Conservation (phyloP, 2,797 vertebrate species). For the Astyanax mexicanus region DNA sequence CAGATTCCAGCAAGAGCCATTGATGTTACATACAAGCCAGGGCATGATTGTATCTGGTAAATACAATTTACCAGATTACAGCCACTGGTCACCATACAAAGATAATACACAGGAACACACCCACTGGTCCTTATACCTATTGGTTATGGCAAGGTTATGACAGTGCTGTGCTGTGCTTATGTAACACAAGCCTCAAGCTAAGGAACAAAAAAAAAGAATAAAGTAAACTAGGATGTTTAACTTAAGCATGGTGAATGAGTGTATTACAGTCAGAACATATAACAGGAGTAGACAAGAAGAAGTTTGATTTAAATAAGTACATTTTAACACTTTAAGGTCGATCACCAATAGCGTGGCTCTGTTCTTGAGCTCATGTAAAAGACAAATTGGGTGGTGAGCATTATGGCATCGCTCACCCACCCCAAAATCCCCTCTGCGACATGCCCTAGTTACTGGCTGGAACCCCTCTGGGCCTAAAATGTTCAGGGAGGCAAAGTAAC, state of each 20-base stretch:
- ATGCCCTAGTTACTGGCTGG: constrained; percentile 70
- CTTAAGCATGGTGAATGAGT: background rate
- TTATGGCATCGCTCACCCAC: constrained; percentile 54
- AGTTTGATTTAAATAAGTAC: background rate
- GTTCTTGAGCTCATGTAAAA: background rate
- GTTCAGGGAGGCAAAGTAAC: constrained; percentile 69
- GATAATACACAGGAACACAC: background rate
- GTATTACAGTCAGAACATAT: background rate
- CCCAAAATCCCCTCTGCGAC: constrained; percentile 48
- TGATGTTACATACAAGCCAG: constrained; percentile 63
- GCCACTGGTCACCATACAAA: background rate
- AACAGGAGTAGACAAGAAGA: background rate
- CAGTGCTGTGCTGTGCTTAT: background rate
- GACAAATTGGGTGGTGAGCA: constrained; percentile 30
- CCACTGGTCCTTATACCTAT: constrained; percentile 42
- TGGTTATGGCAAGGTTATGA: background rate
- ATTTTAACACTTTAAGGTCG: background rate
- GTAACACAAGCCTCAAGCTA: background rate
- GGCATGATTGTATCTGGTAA: constrained; percentile 54
- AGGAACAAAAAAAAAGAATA: background rate
- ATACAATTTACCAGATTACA: constrained; percentile 31
- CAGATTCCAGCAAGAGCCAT: constrained; percentile 49
- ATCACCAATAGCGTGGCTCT: background rate
- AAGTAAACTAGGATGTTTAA: background rate
- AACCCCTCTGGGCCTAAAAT: constrained; percentile 67